Base-by-base conservation (phyloP, 1,140 invertebrate genomes). In the Ceratosolen fusciceps region DNA sequence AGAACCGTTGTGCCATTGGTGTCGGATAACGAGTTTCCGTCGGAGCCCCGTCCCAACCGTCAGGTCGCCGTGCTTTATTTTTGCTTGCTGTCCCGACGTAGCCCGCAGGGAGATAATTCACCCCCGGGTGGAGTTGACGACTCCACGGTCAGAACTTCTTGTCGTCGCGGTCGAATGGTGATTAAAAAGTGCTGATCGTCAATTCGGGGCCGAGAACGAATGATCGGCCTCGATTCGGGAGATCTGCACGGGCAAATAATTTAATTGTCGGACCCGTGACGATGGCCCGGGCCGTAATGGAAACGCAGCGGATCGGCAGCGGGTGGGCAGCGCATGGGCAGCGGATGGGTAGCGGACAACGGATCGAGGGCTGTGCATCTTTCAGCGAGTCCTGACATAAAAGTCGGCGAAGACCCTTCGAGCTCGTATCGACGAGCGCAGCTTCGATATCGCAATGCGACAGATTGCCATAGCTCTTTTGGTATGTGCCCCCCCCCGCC, bases 381-480 rank as follows among this genome's bases (percentile, higher is more conserved):
- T n/a, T n/a, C n/a, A n/a, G n/a, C n/a, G n/a, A n/a, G n/a, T n/a
- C n/a, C n/a, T n/a, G n/a, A n/a, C n/a, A n/a, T n/a, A n/a, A n/a
- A n/a, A n/a, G n/a, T n/a, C n/a, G n/a, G n/a, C n/a, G 70, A 72
- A 72, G 54, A n/a, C 9, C 54, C 21, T 21, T 58, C 60, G 29
- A 72, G 49, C 49, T 24, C 8, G 72, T 74, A 60, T 74, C 37
- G 54, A 72, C 26, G 29, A 43, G 54, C 52, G 47, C 65, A 52
- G 62, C 47, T 74, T 83, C 82, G 82, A 83, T 85, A 84, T 84
- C 83, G 47, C 67, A 73, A 74, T 49, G 56, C 73, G 80, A 82
- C 81, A 84, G 80, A 72, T 80, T 56, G 68, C 71, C 71, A 16
- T 31, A 10, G 1, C 26, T 58, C 56, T 12, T 21, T 58, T 24